Conservation (phyloP, 2,888 invertebrate genomes). For the Tiliacea aurago region DNA sequence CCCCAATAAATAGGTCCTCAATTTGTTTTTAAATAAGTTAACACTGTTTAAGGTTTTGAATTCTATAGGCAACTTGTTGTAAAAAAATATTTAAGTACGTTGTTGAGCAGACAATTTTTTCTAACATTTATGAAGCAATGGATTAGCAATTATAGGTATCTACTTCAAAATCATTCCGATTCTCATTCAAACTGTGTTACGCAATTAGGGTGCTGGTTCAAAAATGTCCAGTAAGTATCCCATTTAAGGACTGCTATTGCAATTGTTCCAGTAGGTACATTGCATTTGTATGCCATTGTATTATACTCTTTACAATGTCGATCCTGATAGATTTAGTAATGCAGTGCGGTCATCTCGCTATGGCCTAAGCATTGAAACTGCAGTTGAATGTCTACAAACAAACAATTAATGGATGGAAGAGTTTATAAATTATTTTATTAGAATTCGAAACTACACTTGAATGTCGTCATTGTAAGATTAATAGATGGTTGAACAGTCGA, state of each 20-base stretch:
- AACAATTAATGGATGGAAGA: neutral
- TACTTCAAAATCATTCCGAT: no score
- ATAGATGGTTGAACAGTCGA: neutral
- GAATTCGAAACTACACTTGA: neutral
- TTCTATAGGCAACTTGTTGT: no score
- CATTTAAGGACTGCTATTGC: constrained; percentile 1
- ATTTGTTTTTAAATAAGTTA: no score
- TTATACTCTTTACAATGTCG: neutral
- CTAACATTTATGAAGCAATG: no score
- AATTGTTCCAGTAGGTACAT: neutral
- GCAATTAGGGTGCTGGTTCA: no score
- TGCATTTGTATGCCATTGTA: neutral
- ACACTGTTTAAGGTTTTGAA: no score
- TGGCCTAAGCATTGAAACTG: neutral
- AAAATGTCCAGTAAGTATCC: neutral
- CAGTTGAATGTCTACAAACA: neutral
- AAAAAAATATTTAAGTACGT: no score
- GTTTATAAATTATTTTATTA: neutral
- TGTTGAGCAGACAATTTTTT: no score
- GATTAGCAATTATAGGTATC: no score
- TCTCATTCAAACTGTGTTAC: no score
- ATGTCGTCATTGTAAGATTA: neutral
- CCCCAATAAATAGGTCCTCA: no score
- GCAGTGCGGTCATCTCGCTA: neutral
- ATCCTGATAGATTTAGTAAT: neutral